phyloP scores from a whole-genome alignment of 2,888 invertebrate genomes.

The Chalcosyrphus nemorum region DNA sequence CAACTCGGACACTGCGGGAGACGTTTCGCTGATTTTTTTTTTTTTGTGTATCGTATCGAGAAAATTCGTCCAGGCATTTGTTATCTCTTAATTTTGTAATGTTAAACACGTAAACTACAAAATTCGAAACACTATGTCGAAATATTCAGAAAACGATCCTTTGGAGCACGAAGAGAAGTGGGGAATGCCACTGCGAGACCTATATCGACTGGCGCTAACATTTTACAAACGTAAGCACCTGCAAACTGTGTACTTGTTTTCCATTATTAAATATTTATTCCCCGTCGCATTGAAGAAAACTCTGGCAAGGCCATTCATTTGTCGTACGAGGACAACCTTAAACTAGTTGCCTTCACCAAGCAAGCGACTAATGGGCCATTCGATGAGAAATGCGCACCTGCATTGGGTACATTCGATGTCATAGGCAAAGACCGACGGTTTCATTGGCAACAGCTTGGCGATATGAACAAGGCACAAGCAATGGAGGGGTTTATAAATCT shows the following conservation, averaged over 20 bases:
- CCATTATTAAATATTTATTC: slow-evolving; percentile 28
- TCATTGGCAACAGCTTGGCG: slow-evolving; percentile 96
- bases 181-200: slow-evolving; percentile 88
- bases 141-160: slow-evolving; percentile 53
- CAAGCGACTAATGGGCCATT: slow-evolving; percentile 94
- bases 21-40: neutral
- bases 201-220: slow-evolving; percentile 93
- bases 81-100: slow-evolving; percentile 33
- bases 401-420: slow-evolving; percentile 96
- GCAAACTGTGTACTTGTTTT: slow-evolving; percentile 31
- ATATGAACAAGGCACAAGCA: slow-evolving; percentile 92
- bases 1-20: neutral
- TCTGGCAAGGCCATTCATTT: slow-evolving; percentile 98
- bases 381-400: slow-evolving; percentile 88
- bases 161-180: slow-evolving; percentile 83
- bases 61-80: slow-evolving; percentile 22
- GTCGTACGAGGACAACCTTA: slow-evolving; percentile 95
- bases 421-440: slow-evolving; percentile 95
- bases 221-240: slow-evolving; percentile 94
- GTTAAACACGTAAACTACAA: slow-evolving; percentile 8
- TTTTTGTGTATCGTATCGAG: slow-evolving; percentile 32
- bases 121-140: slow-evolving; percentile 36
- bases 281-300: slow-evolving; percentile 88
- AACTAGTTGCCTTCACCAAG: slow-evolving; percentile 95
- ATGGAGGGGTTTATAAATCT: slow-evolving; percentile 96